Conservation (phyloP, 2,113 vertebrate genomes). For the Mungos mungo region DNA sequence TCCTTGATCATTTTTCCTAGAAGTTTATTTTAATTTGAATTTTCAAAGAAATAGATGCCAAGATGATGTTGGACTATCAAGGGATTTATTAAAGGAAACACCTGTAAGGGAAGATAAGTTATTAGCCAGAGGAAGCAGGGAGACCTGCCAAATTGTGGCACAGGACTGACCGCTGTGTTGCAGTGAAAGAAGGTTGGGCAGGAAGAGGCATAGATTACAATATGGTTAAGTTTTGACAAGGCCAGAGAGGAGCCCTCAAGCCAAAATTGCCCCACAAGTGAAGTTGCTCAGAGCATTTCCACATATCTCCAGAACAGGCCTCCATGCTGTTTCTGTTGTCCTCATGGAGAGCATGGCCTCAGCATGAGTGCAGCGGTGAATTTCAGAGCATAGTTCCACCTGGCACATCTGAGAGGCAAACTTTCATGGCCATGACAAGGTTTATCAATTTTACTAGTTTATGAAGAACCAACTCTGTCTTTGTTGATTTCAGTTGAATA, state of each 20-base stretch:
- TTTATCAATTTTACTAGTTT: constrained; percentile 3
- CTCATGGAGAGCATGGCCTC: background rate
- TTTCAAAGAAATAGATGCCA: background rate
- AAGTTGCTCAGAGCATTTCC: background rate
- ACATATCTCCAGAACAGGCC: background rate
- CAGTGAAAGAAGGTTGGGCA: background rate
- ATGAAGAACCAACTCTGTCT: background rate
- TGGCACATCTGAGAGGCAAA: background rate
- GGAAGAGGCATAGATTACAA: background rate
- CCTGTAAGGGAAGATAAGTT: background rate
- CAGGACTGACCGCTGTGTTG: background rate
- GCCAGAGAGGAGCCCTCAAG: background rate
- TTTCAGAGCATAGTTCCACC: background rate
- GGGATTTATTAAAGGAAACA: background rate
- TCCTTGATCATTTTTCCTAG: background rate
- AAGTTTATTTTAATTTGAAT: constrained; percentile 2
- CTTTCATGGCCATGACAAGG: background rate
- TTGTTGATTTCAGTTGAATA: background rate
- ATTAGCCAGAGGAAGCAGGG: background rate
- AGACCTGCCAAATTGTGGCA: background rate
- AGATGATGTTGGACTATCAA: background rate
- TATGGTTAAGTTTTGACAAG: background rate
- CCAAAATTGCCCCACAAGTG: background rate
- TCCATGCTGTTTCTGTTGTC: background rate
- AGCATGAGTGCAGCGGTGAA: background rate